phyloP scores from a whole-genome alignment of 2,113 vertebrate species.

The Sprattus sprattus region DNA sequence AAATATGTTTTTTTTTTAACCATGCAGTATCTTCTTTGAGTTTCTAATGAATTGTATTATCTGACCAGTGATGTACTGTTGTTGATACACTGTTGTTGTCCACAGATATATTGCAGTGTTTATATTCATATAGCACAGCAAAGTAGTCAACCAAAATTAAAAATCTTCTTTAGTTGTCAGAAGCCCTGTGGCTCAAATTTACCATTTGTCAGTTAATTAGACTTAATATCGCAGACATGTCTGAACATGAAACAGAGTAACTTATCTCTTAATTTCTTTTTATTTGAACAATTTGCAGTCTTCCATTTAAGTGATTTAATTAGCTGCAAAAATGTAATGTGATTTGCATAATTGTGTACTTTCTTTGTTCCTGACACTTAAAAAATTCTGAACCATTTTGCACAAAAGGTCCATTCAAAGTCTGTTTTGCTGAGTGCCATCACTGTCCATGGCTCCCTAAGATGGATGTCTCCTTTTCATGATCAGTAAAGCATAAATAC shows the following conservation, averaged over 20 bases:
- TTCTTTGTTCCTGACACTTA: conserved; percentile 26
- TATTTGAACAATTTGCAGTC: not conserved
- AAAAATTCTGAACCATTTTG: conserved; percentile 5
- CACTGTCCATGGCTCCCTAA: conserved; percentile 10
- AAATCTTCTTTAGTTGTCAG: not conserved
- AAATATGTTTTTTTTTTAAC: not conserved
- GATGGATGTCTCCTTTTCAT: conserved; percentile 1
- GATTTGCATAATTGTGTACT: conserved; percentile 23
- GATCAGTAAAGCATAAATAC: conserved; percentile 14
- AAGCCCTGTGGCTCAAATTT: not conserved
- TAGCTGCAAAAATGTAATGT: not conserved
- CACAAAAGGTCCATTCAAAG: not conserved
- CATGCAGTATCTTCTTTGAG: not conserved
- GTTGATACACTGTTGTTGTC: not conserved
- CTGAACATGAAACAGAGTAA: not conserved
- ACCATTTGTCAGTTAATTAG: not conserved
- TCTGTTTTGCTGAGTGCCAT: not conserved
- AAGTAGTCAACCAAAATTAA: not conserved
- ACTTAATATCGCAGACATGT: not conserved
- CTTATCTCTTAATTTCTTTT: not conserved
- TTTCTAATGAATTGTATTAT: not conserved
- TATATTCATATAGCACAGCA: not conserved
- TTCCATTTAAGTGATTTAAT: conserved; percentile 7
- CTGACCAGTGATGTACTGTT: not conserved
- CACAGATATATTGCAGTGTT: not conserved